These are phyloP conservation scores for Pterois miles DNA, from an alignment of 2,797 vertebrate species.

Conservation along the genomic window DNA sequence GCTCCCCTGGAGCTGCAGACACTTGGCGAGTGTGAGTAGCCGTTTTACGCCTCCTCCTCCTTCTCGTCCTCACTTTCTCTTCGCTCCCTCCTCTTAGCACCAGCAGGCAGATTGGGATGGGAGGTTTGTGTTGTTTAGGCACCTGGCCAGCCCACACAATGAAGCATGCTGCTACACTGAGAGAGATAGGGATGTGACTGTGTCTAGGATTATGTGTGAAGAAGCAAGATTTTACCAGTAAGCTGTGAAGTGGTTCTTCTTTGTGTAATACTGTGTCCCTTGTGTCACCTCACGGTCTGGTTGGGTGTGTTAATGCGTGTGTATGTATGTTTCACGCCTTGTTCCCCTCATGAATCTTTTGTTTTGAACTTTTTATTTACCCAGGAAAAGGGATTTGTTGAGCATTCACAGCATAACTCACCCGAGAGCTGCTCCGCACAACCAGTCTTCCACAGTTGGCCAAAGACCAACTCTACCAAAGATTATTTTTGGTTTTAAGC, in stretches of 20 bases:
- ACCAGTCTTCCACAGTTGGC: constrained; percentile 4
- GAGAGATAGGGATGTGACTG: constrained; percentile 34
- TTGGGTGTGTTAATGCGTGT: constrained; percentile 20
- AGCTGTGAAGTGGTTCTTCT: constrained; percentile 62
- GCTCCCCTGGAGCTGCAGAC: constrained; percentile 94
- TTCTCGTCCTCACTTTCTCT: constrained; percentile 24
- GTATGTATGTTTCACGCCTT: background rate
- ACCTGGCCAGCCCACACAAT: constrained; percentile 65
- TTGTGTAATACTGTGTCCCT: constrained; percentile 35
- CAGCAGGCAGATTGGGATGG: constrained; percentile 32
- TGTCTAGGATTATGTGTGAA: constrained; percentile 62
- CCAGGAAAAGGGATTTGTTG: constrained; percentile 1
- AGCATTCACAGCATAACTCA: background rate
- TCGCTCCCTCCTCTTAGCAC: constrained; percentile 21
- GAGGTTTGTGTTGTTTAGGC: constrained; percentile 45
- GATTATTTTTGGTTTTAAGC: background rate
- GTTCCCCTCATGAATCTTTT: background rate
- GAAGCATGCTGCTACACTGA: constrained; percentile 39
- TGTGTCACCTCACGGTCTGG: constrained; percentile 25
- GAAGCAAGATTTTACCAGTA: constrained; percentile 41
- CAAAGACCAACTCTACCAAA: constrained; percentile 6
- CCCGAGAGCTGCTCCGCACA: constrained; percentile 13
- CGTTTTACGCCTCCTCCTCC: constrained; percentile 41
- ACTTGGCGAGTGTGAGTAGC: constrained; percentile 89
- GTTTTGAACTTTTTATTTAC: background rate